Percentiles rank a stretch among this genome's conserved stretches.
phyloP scores from a whole-genome alignment of 2,888 invertebrate genomes.

The Isotomurus palustris region DNA sequence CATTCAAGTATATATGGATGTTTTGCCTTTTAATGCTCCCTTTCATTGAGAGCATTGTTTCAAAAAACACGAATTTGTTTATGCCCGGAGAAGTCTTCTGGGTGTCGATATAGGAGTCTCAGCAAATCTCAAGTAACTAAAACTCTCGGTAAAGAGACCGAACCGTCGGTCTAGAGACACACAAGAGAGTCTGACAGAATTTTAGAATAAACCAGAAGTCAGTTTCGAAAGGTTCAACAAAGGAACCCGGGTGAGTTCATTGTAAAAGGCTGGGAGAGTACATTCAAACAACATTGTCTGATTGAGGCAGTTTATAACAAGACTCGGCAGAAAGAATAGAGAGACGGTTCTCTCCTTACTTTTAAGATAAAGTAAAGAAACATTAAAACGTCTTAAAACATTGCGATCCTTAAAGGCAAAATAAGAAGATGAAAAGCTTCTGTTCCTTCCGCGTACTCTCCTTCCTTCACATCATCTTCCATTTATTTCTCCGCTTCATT shows the following conservation, averaged over 20 bases:
- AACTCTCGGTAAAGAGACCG: not conserved
- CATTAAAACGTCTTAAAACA: conserved; percentile 8
- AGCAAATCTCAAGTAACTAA: not conserved
- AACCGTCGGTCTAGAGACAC: not conserved
- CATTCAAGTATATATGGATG: too few species aligned
- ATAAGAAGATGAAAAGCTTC: conserved; percentile 2
- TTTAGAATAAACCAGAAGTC: conserved; percentile 6
- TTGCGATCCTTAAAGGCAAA: conserved; percentile 5
- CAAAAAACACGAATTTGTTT: conserved; percentile 7
- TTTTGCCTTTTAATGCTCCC: too few species aligned
- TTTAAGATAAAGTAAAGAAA: conserved; percentile 10
- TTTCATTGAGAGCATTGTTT: conserved; percentile 2
- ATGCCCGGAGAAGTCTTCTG: not conserved
- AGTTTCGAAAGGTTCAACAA: not conserved
- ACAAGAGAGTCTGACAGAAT: not conserved
- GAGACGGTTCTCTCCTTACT: not conserved
- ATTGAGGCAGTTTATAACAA: not conserved
- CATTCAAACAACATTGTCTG: not conserved
- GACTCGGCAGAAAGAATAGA: too few species aligned
- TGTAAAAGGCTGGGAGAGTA: not conserved
- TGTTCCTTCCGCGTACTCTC: not conserved
- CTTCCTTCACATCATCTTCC: not conserved
- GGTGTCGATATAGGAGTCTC: not conserved
- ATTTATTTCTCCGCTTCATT: too few species aligned
- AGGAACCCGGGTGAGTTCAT: conserved; percentile 1